phyloP scores from a whole-genome alignment of 2,797 vertebrate species.

The Phrynocephalus vlangalii region DNA sequence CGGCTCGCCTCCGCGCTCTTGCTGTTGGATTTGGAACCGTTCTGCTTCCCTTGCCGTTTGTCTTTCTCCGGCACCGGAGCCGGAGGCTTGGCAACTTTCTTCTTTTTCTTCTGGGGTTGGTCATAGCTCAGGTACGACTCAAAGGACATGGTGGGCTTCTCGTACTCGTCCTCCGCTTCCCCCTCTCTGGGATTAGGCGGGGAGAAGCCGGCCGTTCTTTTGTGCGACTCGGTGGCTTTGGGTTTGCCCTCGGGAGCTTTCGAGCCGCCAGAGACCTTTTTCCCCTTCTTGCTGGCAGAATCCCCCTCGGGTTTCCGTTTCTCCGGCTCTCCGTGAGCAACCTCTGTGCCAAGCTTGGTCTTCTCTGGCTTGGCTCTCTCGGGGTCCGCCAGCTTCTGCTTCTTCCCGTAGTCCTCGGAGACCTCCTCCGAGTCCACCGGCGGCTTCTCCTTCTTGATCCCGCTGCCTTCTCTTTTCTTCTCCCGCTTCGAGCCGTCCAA shows the following conservation, averaged over 20 bases:
- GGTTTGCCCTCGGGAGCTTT: slow-evolving; percentile 72
- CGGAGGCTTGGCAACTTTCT: slow-evolving; percentile 77
- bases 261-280: slow-evolving; percentile 63
- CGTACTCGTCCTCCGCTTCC: slow-evolving; percentile 82
- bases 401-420: slow-evolving; percentile 75
- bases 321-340: slow-evolving; percentile 34
- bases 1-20: slow-evolving; percentile 60
- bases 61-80: slow-evolving; percentile 78
- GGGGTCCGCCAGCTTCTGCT: slow-evolving; percentile 75
- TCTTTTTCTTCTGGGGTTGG: slow-evolving; percentile 90
- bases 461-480: slow-evolving; percentile 70
- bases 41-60: slow-evolving; percentile 81
- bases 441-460: slow-evolving; percentile 70
- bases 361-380: slow-evolving; percentile 74
- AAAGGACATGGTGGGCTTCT: slow-evolving; percentile 94
- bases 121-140: slow-evolving; percentile 98
- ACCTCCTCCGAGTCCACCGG: slow-evolving; percentile 32
- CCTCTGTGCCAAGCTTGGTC: slow-evolving; percentile 61
- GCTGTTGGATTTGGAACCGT: slow-evolving; percentile 72
- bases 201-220: slow-evolving; percentile 62
- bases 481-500: slow-evolving; percentile 70
- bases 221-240: slow-evolving; percentile 58
- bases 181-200: slow-evolving; percentile 66
- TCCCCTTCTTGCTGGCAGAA: slow-evolving; percentile 65
- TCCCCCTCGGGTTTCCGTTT: slow-evolving; percentile 64